These are phyloP conservation scores for Verasper variegatus DNA, from an alignment of 2,113 vertebrate species.

Conservation along the genomic window DNA sequence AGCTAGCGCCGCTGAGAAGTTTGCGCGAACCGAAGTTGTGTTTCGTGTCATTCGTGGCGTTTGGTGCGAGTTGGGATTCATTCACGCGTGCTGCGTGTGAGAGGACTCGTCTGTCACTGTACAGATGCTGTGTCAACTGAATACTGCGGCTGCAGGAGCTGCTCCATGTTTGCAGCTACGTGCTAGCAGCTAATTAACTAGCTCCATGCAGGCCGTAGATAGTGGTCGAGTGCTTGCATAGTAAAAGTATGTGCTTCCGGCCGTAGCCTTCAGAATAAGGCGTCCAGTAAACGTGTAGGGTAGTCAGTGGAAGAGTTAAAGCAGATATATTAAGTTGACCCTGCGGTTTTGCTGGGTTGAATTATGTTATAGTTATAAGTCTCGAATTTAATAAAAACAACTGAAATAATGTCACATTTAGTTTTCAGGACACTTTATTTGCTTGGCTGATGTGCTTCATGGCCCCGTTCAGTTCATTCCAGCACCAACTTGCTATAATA, in stretches of 20 bases:
- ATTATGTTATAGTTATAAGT: too few relatives aligned
- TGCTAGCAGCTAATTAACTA: conserved; percentile 53
- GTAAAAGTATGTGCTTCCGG: conserved; percentile 2
- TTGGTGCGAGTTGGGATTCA: background rate
- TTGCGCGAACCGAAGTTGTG: conserved; percentile 37
- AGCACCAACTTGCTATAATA: background rate
- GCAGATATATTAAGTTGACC: background rate
- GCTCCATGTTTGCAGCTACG: conserved; percentile 32
- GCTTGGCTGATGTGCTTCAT: accelerated
- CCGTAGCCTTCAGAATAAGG: conserved; percentile 22
- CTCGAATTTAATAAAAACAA: too few relatives aligned
- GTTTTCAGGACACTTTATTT: background rate
- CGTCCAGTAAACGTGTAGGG: background rate
- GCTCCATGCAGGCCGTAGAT: conserved; percentile 50
- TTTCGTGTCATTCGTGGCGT: background rate
- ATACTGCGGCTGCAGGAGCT: background rate
- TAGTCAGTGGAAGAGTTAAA: too few relatives aligned
- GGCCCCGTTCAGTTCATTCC: background rate
- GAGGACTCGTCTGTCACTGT: background rate
- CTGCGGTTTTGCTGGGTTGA: background rate
- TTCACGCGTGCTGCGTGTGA: background rate
- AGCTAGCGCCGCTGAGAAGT: conserved; percentile 56
- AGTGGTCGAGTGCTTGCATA: background rate
- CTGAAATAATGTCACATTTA: too few relatives aligned
- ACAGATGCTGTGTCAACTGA: background rate